These are phyloP conservation scores for Hylaea fasciaria DNA, from an alignment of 2,888 invertebrate species.

Conservation along the genomic window DNA sequence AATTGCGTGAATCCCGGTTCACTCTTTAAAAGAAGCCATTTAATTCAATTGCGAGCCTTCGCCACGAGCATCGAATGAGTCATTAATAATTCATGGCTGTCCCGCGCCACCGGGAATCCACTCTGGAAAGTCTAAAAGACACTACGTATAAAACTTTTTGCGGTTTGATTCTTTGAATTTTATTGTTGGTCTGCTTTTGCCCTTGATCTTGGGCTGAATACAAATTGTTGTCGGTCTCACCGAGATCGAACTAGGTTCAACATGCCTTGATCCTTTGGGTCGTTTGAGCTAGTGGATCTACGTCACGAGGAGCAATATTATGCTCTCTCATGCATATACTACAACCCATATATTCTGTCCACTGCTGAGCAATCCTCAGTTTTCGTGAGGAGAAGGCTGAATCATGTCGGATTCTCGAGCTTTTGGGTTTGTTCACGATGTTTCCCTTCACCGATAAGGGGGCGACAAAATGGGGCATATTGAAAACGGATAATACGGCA, in stretches of 20 bases:
- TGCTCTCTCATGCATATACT: no score
- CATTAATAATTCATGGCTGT: slow-evolving; percentile 53
- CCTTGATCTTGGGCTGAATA: slow-evolving; percentile 4
- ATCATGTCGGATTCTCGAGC: no score
- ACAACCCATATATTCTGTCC: no score
- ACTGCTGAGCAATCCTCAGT: no score
- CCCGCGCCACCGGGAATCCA: slow-evolving; percentile 42
- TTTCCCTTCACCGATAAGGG: no score
- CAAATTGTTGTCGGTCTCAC: not conserved
- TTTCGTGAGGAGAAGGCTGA: no score
- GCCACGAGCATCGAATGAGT: slow-evolving; percentile 48
- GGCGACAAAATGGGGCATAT: no score
- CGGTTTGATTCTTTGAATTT: slow-evolving; percentile 14
- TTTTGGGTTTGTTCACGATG: no score
- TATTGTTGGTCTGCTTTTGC: slow-evolving; percentile 10
- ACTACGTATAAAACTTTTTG: slow-evolving; percentile 23
- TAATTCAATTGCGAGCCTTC: slow-evolving; percentile 54
- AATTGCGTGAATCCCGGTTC: slow-evolving; percentile 46
- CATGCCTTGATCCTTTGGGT: no score
- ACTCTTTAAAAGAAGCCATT: slow-evolving; percentile 47
- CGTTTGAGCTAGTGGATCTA: not conserved
- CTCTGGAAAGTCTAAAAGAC: slow-evolving; percentile 41
- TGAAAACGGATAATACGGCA: no score
- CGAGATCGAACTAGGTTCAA: no score
- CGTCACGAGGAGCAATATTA: not conserved